Percentiles rank a stretch among this genome's conserved stretches.
phyloP scores from a whole-genome alignment of 2,113 vertebrate species.

The Himantopus leucocephalus region DNA sequence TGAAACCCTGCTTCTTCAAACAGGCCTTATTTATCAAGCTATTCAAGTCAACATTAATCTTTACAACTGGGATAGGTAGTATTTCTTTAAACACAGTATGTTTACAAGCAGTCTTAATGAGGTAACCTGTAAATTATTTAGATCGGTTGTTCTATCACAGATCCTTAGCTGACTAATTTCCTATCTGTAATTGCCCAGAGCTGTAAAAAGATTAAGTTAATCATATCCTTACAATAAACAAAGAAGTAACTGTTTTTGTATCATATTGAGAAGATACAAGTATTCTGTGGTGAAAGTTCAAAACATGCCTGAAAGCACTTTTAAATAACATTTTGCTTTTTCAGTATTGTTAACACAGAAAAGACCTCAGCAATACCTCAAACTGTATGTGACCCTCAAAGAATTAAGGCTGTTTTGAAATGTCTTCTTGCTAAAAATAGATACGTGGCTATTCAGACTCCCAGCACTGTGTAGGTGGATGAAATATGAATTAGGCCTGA shows the following conservation, averaged over 20 bases:
- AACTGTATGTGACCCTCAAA: background rate
- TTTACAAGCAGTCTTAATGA: background rate
- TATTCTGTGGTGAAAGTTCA: background rate
- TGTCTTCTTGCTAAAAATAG: conserved; percentile 53
- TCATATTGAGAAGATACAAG: background rate
- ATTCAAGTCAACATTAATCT: conserved; percentile 91
- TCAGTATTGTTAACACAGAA: background rate
- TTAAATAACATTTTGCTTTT: background rate
- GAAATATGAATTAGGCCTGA: conserved; percentile 27
- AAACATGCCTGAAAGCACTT: background rate
- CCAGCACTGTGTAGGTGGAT: conserved; percentile 43
- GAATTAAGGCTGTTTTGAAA: conserved; percentile 35
- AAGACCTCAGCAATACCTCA: background rate
- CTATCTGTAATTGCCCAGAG: background rate
- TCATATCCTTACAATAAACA: background rate
- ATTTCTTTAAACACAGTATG: background rate
- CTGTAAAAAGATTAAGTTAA: background rate
- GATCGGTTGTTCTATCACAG: background rate
- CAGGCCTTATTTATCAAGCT: conserved; percentile 90
- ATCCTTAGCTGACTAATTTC: background rate
- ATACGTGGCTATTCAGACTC: background rate
- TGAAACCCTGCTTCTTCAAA: conserved; percentile 86
- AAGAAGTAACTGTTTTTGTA: background rate
- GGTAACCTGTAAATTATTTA: background rate
- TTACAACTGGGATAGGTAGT: conserved; percentile 95